Base-by-base conservation (phyloP, 2,797 vertebrate species). In the Protonibea diacanthus region DNA sequence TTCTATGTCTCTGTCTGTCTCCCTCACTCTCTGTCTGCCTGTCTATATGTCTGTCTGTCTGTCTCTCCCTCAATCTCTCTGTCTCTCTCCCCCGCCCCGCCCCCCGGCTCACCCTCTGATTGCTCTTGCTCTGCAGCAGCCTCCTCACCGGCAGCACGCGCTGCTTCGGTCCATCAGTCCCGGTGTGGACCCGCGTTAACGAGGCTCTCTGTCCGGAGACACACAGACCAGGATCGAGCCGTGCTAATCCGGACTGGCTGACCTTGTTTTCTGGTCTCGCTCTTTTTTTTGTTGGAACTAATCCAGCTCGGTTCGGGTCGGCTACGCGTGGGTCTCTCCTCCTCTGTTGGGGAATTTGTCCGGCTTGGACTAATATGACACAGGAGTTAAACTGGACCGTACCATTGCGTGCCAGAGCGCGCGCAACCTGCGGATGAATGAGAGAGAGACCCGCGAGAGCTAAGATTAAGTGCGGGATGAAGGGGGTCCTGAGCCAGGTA, bases 401-500 rank as follows among this genome's bases (percentile, higher is more conserved):
- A 77, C 38, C 20, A 13, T 23, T 3, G 77, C 70, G 74, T 71
- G 80, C 77, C 58, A 11, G 44, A 59, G 61, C 51, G 76, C 65
- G 65, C 61, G 80, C 42, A 14, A 38, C 45, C 40, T 27, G 10
- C 12, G 4, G 51, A 61, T 49, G 68, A 72, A 65, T 82, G 72
- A 76, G 49, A 42, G 77, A 62, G 10, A 17, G 68, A 76, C 33
- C 33, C 33, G 42, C 3, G 13, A 44, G 13, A 44, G 42, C 33
- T 38, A 8, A 38, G 33, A 38, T 38, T 38, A 38, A 9, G 33
- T 38, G 33, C 8, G 8, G 33, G 49, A 86, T 83, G 81, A 69
- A 76, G 13, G 81, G 64, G 69, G 33, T 86, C 62, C 66, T 83
- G 74, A 81, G 48, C 71, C 81, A 83, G 84, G 84, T 86, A 23